Evolutionary conservation across 2,113 vertebrate species (phyloP).

Genomic region (Chloroceryle aenea): DNA sequence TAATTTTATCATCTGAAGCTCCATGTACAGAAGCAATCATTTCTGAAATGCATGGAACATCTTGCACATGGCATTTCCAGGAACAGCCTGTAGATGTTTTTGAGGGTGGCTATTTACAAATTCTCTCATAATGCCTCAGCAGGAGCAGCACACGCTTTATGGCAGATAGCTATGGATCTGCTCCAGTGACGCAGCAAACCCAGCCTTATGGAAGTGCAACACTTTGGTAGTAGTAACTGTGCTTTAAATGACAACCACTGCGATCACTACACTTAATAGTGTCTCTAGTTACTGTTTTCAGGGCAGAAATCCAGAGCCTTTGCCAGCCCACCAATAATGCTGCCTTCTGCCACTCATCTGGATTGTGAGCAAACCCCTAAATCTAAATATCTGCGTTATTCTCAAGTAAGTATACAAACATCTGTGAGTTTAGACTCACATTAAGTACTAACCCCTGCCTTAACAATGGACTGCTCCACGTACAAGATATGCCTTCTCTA

Average conservation of each 20-base stretch:
- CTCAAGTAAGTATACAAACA: background rate
- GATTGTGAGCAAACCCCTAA: background rate
- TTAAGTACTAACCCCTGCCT: background rate
- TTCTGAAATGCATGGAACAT: background rate
- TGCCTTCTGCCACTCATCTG: background rate
- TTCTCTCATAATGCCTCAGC: background rate
- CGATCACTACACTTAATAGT: background rate
- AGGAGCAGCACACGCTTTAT: background rate
- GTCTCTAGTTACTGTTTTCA: background rate
- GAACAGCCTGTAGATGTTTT: background rate
- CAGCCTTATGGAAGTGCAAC: background rate
- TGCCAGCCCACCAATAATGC: accelerated
- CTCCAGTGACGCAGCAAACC: background rate
- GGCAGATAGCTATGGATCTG: background rate
- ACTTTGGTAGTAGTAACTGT: background rate
- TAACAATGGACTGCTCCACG: background rate
- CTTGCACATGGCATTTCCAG: background rate
- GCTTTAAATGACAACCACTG: background rate
- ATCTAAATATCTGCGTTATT: background rate
- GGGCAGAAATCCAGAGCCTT: background rate
- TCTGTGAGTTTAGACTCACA: background rate
- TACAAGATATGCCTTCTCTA: accelerated
- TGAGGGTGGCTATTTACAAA: background rate
- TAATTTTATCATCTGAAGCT: background rate
- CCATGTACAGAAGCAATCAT: background rate